phyloP scores from a whole-genome alignment of 2,113 vertebrate genomes.

The Prionailurus bengalensis region DNA sequence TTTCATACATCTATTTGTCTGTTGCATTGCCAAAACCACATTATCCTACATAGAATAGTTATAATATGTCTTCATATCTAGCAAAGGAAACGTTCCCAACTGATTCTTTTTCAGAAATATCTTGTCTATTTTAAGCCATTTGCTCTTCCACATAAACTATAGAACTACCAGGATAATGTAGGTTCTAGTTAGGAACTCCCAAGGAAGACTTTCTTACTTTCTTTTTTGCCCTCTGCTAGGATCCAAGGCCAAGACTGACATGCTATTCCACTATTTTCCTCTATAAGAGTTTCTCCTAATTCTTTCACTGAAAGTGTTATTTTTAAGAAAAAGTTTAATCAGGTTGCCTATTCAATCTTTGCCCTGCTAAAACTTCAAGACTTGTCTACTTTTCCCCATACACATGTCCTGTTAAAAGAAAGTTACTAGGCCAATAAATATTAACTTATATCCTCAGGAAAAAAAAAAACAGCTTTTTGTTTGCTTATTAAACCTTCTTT shows the following conservation, averaged over 20 bases:
- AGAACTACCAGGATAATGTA: background rate
- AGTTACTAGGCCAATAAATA: background rate
- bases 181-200: background rate
- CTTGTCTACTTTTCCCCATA: background rate
- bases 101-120: background rate
- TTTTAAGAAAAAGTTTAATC: background rate
- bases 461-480: background rate
- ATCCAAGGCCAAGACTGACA: background rate
- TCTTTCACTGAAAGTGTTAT: background rate
- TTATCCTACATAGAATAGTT: background rate
- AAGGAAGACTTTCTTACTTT: background rate
- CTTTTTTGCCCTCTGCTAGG: background rate
- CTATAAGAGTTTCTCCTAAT: background rate
- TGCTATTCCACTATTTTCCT: background rate
- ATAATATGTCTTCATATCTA: background rate
- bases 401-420: background rate
- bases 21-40: background rate
- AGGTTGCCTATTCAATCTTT: background rate
- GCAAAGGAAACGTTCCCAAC: background rate
- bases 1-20: background rate
- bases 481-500: background rate
- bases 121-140: background rate
- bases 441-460: slow-evolving; percentile 1
- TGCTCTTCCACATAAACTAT: background rate
- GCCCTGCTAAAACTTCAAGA: background rate